Percentiles rank a stretch among this genome's conserved stretches.
Evolutionary conservation across 2,888 invertebrate species (phyloP).

Genomic region (Zaprionus obscuricornis): DNA sequence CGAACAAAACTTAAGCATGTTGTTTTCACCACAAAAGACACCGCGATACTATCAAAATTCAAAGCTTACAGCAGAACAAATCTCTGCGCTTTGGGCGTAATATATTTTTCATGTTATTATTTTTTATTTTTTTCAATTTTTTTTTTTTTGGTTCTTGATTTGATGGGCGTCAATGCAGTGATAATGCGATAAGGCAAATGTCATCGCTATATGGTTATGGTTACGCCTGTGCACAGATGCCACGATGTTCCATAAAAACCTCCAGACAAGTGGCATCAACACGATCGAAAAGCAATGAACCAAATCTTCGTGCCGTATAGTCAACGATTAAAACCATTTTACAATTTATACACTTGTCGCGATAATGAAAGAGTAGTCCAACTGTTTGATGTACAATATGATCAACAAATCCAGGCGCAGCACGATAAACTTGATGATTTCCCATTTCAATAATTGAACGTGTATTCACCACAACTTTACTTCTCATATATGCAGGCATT

Average conservation of each 20-base stretch:
- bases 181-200: conserved; percentile 45
- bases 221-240: conserved; percentile 73
- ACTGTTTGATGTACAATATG: conserved; percentile 76
- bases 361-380: conserved; percentile 81
- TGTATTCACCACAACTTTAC: conserved; percentile 94
- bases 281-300: conserved; percentile 79
- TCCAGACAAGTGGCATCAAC: conserved; percentile 79
- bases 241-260: conserved; percentile 70
- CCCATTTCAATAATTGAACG: conserved; percentile 93
- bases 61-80: too few species aligned
- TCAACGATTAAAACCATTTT: conserved; percentile 76
- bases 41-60: conserved; percentile 23
- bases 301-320: conserved; percentile 81
- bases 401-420: conserved; percentile 73
- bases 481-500: conserved; percentile 89
- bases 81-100: too few species aligned
- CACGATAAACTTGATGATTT: conserved; percentile 90
- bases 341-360: conserved; percentile 80
- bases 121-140: too few species aligned
- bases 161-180: conserved; percentile 60
- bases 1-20: conserved; percentile 81
- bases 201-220: conserved; percentile 11
- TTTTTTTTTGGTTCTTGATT: conserved; percentile 17
- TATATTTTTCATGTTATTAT: too few species aligned
- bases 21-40: conserved; percentile 15